These are phyloP conservation scores for Misgurnus anguillicaudatus DNA, from an alignment of 2,113 vertebrate species.

Conservation along the genomic window DNA sequence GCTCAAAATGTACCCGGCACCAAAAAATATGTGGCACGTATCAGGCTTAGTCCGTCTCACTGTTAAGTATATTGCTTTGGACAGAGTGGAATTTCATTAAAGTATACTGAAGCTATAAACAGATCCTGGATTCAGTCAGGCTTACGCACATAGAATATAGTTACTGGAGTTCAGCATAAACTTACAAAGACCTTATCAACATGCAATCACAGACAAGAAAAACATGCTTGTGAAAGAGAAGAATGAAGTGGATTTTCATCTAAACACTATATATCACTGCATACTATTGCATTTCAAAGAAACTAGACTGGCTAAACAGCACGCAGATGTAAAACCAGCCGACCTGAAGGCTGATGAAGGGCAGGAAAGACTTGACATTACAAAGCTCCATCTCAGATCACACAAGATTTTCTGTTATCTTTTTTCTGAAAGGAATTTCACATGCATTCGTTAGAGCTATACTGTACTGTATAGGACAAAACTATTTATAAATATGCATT, in stretches of 20 bases:
- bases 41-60: neutral
- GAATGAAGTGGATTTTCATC: neutral
- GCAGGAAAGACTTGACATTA: neutral
- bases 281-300: neutral
- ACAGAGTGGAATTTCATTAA: slow-evolving; percentile 40
- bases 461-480: neutral
- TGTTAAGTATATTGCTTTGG: slow-evolving; percentile 14
- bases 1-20: slow-evolving; percentile 42
- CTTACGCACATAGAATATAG: neutral
- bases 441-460: neutral
- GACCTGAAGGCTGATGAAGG: neutral
- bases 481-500: too few species aligned
- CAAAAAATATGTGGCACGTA: slow-evolving; percentile 13
- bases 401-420: slow-evolving; percentile 13
- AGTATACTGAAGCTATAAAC: slow-evolving; percentile 1
- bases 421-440: neutral
- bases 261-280: neutral
- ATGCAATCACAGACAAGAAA: neutral
- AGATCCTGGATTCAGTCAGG: neutral
- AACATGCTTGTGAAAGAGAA: neutral
- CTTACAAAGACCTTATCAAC: neutral
- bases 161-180: neutral
- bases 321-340: neutral
- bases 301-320: neutral
- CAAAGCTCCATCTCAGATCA: neutral